These are phyloP conservation scores for Cebidichthys violaceus DNA, from an alignment of 2,113 vertebrate genomes.

Conservation along the genomic window DNA sequence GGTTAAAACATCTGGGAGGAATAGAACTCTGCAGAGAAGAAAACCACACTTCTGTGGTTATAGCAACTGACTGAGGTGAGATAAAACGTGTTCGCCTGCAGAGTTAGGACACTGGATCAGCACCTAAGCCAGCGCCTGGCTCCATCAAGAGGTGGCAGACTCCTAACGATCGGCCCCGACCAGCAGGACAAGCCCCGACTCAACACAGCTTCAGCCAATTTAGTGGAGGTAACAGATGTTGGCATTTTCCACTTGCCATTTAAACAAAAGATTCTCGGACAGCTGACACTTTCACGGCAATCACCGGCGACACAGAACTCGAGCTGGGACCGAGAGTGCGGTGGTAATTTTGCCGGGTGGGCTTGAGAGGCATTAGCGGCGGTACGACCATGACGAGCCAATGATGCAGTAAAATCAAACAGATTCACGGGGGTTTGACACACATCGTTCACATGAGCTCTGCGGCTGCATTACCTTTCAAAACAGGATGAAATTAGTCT, in stretches of 20 bases:
- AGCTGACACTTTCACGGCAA: constrained; percentile 64
- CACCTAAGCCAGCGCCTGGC: constrained; percentile 13
- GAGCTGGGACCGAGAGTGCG: constrained; percentile 15
- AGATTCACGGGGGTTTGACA: constrained; percentile 22
- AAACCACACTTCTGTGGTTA: constrained; percentile 25
- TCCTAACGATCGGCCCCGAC: constrained; percentile 64
- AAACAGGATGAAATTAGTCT: background rate
- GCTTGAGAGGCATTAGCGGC: constrained; percentile 26
- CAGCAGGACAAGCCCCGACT: constrained; percentile 37
- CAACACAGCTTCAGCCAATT: constrained; percentile 67
- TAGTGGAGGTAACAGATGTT: constrained; percentile 75
- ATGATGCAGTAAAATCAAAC: constrained; percentile 29
- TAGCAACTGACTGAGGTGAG: constrained; percentile 42
- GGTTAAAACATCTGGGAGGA: constrained; percentile 1
- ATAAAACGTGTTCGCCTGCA: constrained; percentile 34
- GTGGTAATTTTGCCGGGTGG: constrained; percentile 37
- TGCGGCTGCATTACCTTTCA: background rate
- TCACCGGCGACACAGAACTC: constrained; percentile 34
- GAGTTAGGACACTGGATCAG: constrained; percentile 10
- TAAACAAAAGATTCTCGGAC: constrained; percentile 58
- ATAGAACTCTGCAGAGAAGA: background rate
- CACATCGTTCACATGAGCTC: constrained; percentile 16
- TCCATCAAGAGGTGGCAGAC: constrained; percentile 58
- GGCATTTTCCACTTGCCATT: constrained; percentile 71
- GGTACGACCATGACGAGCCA: constrained; percentile 34